These are phyloP conservation scores for Drosophila orena DNA, from an alignment of 1,140 invertebrate genomes.

Conservation along the genomic window DNA sequence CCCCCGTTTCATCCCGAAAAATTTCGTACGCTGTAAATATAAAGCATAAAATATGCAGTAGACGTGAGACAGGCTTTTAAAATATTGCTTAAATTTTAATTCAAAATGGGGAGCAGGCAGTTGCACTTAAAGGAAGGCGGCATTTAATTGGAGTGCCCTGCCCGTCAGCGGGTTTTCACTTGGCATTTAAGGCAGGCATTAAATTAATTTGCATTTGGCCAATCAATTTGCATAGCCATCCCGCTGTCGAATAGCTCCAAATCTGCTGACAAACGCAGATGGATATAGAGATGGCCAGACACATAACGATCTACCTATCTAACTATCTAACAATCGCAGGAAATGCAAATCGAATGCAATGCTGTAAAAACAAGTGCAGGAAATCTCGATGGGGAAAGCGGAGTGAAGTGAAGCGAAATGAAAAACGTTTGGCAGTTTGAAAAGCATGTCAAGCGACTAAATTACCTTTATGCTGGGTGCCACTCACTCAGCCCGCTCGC, in stretches of 20 bases:
- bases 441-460: constrained; percentile 80
- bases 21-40: constrained; percentile 54
- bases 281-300: constrained; percentile 17
- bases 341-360: constrained; percentile 47
- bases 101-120: background rate
- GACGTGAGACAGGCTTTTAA: constrained; percentile 62
- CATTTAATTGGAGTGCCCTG: constrained; percentile 53
- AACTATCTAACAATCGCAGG: background rate
- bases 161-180: background rate
- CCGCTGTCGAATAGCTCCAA: constrained; percentile 34
- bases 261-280: constrained; percentile 34
- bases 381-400: constrained; percentile 26
- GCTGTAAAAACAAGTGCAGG: constrained; percentile 35
- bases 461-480: constrained; percentile 61
- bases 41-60: constrained; percentile 66
- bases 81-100: constrained; percentile 70
- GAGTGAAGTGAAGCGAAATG: constrained; percentile 5
- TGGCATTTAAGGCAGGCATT: background rate
- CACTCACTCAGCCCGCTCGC: constrained; percentile 13
- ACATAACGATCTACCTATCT: background rate
- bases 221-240: constrained; percentile 30
- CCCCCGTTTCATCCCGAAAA: constrained; percentile 17
- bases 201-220: constrained; percentile 38
- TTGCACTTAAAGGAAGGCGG: constrained; percentile 1
- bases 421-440: constrained; percentile 70